A percentile compares a stretch with the other conserved stretches of the same genome.
Conservation (phyloP, 2,797 vertebrate species). For the Toxotes lorentzi region DNA sequence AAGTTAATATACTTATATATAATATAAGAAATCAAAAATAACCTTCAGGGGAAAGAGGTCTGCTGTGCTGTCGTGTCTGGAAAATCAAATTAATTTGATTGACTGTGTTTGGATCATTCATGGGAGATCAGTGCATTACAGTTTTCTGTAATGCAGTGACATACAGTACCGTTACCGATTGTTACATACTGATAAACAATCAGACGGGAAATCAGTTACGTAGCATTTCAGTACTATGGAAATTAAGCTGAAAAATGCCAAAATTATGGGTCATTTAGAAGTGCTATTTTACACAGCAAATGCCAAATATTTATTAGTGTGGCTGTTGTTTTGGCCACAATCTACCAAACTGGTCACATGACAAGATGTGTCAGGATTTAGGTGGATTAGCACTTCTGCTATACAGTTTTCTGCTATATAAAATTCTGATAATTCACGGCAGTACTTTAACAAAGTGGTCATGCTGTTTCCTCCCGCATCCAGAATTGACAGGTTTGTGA, state of each 20-base stretch:
- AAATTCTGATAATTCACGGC: constrained; percentile 7
- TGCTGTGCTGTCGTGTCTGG: neutral
- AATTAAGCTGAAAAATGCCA: neutral
- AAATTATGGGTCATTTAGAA: neutral
- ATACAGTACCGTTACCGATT: neutral
- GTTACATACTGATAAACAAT: no score
- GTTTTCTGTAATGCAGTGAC: constrained; percentile 3
- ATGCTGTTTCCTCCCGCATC: neutral
- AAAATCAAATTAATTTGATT: neutral
- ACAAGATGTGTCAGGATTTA: neutral
- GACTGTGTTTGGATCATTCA: neutral
- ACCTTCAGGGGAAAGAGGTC: neutral
- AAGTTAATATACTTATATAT: neutral
- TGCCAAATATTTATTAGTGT: neutral
- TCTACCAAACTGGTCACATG: constrained; percentile 1
- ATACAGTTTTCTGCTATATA: neutral
- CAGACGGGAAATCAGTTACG: no score
- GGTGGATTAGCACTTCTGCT: neutral
- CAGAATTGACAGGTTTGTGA: constrained; percentile 34
- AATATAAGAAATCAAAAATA: neutral
- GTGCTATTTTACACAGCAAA: neutral
- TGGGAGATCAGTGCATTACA: neutral
- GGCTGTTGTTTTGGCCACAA: neutral
- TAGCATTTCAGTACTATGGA: no score
- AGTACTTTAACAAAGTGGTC: constrained; percentile 3